These are phyloP conservation scores for Catagonus wagneri DNA, from an alignment of 2,113 vertebrate genomes.

Conservation along the genomic window DNA sequence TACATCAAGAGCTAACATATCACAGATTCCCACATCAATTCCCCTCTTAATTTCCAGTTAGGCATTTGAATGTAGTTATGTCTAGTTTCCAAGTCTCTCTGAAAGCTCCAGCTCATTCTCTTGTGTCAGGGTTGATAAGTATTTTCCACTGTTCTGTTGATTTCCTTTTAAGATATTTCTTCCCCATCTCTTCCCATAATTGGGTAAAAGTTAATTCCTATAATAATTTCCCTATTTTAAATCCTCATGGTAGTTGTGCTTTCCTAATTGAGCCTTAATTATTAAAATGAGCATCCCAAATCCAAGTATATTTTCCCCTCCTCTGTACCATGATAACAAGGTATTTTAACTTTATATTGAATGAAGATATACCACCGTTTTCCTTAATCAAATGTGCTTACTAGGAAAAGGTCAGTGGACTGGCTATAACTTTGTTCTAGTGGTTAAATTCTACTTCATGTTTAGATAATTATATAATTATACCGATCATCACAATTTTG, in stretches of 20 bases:
- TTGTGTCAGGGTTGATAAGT: not conserved
- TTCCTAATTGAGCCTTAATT: not conserved
- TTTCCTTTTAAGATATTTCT: not conserved
- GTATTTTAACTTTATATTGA: not conserved
- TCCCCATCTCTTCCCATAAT: not conserved
- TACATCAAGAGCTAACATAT: not conserved
- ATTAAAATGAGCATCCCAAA: not conserved
- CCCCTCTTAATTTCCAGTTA: not conserved
- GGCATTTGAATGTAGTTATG: not conserved
- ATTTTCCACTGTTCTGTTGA: not conserved
- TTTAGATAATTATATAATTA: not conserved
- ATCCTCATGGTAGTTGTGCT: not conserved
- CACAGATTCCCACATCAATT: not conserved
- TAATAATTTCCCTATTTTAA: not conserved
- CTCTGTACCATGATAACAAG: not conserved
- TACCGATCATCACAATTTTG: not conserved
- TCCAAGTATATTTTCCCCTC: not conserved
- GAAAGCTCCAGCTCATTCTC: not conserved
- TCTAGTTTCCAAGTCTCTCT: not conserved
- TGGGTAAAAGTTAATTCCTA: not conserved
- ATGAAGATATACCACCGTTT: not conserved
- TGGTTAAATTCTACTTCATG: not conserved
- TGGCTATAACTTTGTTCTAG: not conserved
- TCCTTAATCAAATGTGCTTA: not conserved
- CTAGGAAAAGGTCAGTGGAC: not conserved